Base-by-base conservation (phyloP, 2,113 vertebrate genomes). In the Grantiella picta region DNA sequence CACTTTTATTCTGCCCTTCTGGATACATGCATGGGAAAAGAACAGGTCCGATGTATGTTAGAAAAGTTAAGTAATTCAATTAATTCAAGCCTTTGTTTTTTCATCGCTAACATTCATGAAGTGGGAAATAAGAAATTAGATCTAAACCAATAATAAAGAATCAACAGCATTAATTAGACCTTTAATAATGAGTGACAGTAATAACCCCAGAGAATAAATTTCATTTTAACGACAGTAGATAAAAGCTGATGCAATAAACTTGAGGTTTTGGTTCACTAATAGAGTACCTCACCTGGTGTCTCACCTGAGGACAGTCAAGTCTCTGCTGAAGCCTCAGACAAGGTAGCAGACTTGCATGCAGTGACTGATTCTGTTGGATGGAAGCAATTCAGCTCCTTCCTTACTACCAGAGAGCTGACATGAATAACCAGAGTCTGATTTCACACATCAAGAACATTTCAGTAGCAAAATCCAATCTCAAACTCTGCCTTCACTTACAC, bases 71-170 rank as follows among this genome's bases (percentile, higher is more conserved):
- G 29, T 77, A 45, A 60, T 61, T 54, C 57, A 80, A 87, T 91
- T 83, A 92, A 78, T 79, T 79, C 64, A 90, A 92, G 28, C 10
- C 35, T 80, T 70, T 81, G 63, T 81, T 94, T 95, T 79, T 47
- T 86, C 40, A 69, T 9, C 31, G 5, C 47, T 94, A 88, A 56
- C 22, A 72, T 61, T 72, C 64, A 63, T 40, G 7, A 52, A 85
- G 22, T 33, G 49, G 36, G 20, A 77, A 94, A 85, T 63, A 81
- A 76, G 38, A 78, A 88, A 70, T 44, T 33, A 44, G 64, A 66
- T 89, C 82, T 89, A 93, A 93, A 83, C 33, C 25, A 83, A 91
- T 36, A 90, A 63, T 31, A 86, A 79, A 85, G 49, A 91, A 81
- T 68, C 47, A 68, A 60, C 40, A 81, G 4, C 36, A 72, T 73